Base-by-base conservation (phyloP, 2,888 invertebrate genomes). In the Agonum fuliginosum region DNA sequence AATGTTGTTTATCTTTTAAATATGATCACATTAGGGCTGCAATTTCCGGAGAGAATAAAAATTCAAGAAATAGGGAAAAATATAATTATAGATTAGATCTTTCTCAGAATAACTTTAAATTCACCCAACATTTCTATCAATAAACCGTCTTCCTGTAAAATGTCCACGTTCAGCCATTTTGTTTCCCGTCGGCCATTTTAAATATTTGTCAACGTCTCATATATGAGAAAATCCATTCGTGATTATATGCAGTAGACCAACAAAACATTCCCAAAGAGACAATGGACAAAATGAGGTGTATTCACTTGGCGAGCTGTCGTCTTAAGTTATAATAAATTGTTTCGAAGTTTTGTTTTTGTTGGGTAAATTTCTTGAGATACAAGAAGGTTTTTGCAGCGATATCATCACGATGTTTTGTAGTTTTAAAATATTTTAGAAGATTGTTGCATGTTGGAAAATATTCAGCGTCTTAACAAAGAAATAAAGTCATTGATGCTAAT, bases 141-240 rank as follows among this genome's bases (percentile, higher is more conserved):
- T 12, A 0, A 27, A 24, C 6, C 4, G n/a, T 27, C 22, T 10
- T 51, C 22, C 22, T 54, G n/a, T 8, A 22, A n/a, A 54, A 54
- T 12, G 22, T 54, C 4, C 30, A 2, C 17, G 3, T 1, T 1
- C 67, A 79, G 80, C 80, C 80, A 80, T 80, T 78, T 80, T 80
- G 77, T 2, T 78, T 72, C 73, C 54, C 69, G 67, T 75, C 80
- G 78, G 80, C 80, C 80, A 80, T 80, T 79, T 80, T 80, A 79
- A 79, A 80, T 79, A 78, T 78, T 78, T 78, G 79, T 80, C 79
- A 79, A 71, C 78, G 79, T 79, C 77, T 48, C 67, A 70, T 78
- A 70, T 78, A 62, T 80, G 79, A 78, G 78, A 62, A 79, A 51
- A 79, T 75, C 77, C 76, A 75, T 74, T 48, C 74, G 46, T 79